phyloP scores from a whole-genome alignment of 2,113 vertebrate species.

The Thamnophis sirtalis region DNA sequence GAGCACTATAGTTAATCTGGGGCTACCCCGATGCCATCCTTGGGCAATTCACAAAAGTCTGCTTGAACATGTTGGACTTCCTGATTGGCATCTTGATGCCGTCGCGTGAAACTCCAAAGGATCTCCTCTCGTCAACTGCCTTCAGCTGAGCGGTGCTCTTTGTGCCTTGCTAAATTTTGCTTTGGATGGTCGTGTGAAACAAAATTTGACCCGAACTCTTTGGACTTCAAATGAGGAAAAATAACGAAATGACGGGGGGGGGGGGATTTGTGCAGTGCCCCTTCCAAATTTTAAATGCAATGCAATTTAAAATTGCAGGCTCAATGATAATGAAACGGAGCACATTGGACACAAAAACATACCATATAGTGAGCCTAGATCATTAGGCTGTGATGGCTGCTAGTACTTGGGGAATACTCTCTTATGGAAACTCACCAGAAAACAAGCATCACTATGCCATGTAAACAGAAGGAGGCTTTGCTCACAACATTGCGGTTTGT shows the following conservation, averaged over 20 bases:
- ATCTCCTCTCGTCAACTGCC: not conserved
- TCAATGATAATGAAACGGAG: not conserved
- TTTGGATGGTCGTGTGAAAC: not conserved
- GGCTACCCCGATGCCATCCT: not conserved
- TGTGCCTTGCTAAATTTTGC: not conserved
- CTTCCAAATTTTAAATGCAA: not conserved
- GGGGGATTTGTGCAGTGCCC: not conserved
- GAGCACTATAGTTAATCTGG: not conserved
- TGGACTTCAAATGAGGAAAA: not conserved
- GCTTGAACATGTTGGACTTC: not conserved
- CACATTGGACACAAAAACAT: not conserved
- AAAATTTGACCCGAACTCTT: not conserved
- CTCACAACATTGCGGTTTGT: not conserved
- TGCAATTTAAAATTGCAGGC: not conserved
- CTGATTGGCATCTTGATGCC: not conserved
- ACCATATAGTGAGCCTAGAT: not conserved
- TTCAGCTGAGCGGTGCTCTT: not conserved
- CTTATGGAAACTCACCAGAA: slow-evolving; percentile 6
- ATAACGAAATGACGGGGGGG: not conserved
- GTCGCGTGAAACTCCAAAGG: not conserved
- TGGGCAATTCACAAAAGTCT: not conserved
- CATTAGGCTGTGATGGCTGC: not conserved
- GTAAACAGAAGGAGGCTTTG: not conserved
- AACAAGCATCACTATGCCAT: not conserved
- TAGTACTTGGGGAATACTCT: not conserved